Base-by-base conservation (phyloP, 1,140 invertebrate genomes). In the Arion vulgaris region DNA sequence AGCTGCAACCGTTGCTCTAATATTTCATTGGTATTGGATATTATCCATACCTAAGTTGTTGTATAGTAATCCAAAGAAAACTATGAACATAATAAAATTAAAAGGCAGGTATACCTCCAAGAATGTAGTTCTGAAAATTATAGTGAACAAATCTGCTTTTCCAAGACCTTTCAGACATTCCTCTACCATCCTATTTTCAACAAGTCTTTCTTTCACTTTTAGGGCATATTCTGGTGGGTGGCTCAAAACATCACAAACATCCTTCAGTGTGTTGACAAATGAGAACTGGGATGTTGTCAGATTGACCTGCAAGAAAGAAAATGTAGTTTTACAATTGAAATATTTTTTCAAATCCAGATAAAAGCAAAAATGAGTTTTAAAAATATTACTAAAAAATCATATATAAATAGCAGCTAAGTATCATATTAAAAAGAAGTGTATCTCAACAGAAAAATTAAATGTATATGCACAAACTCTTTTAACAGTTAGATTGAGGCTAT, bases 191-290 rank as follows among this genome's bases (percentile, higher is more conserved):
- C 23, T 26, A 66, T 66, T 66, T 39, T 57, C 19, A 23, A 78
- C n/a, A 23, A 45, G 28, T 19, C 53, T n/a, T 36, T 53, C 76
- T 41, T 78, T 62, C 9, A 78, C 76, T 39, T 78, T 78, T 7
- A 78, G n/a, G 34, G 53, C 76, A 49, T 78, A 78, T 41, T 78
- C 76, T 62, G 76, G 76, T 1, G 76, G 53, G 2, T 66, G n/a
- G 19, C 32, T 39, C 34, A 78, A 28, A 39, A 66, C 41, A 34
- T 78, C 76, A 66, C 76, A 78, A 38, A 78, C 45, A 39, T 78
- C 76, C 36, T 78, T 78, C 53, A 78, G 34, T 51, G 51, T 38
- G 0, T 7, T 34, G 26, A 38, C 76, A 62, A 45, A 23, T 38
- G 76, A 45, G 34, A 62, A 78, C 76, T 66, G 51, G 4, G 53